Evolutionary conservation across 2,113 vertebrate species (phyloP).

Genomic region (Ardeotis arabs): DNA sequence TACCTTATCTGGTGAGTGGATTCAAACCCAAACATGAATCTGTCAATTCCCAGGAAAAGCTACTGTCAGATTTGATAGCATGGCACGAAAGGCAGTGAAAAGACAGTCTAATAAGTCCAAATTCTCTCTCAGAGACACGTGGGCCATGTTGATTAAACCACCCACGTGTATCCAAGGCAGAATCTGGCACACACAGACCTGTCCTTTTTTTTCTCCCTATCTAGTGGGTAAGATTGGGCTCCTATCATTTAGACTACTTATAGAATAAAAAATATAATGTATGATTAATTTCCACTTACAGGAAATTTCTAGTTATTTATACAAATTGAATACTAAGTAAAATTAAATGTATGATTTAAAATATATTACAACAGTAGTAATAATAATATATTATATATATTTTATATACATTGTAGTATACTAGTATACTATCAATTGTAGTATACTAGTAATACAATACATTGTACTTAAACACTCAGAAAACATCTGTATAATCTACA

Average conservation of each 20-base stretch:
- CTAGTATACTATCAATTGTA: neutral
- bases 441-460: neutral
- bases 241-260: neutral
- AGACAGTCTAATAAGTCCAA: constrained; percentile 46
- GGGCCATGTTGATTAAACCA: constrained; percentile 38
- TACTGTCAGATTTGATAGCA: neutral
- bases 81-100: neutral
- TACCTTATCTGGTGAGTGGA: neutral
- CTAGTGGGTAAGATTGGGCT: neutral
- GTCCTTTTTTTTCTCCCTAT: neutral
- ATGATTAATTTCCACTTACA: neutral
- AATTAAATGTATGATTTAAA: neutral
- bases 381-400: neutral
- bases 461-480: neutral
- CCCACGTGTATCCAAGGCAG: constrained; percentile 1
- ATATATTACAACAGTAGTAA: neutral
- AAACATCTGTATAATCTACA: neutral
- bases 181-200: constrained; percentile 35
- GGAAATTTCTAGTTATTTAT: neutral
- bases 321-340: neutral
- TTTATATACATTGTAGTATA: neutral
- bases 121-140: neutral
- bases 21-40: neutral
- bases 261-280: neutral
- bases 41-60: neutral